Base-by-base conservation (phyloP, 2,888 invertebrate species). In the Strigamia maritima region DNA sequence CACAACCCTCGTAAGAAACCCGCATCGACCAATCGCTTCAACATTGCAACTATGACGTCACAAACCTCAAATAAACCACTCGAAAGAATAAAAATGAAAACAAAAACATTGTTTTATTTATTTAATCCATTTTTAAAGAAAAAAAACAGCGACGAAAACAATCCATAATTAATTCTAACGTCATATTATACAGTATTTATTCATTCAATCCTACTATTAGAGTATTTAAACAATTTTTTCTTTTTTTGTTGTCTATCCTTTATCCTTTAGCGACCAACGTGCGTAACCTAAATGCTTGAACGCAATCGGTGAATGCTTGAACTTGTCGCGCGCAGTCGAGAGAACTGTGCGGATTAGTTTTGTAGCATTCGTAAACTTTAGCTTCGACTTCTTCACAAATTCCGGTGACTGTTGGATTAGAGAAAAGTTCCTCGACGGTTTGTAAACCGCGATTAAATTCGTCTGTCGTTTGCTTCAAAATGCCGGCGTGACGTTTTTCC, bases 401-500 rank as follows among this genome's bases (percentile, higher is more conserved):
- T 4, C 28, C 31, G 2, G 28, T 60, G n/a, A 28, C 31, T 16
- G 31, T 65, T 8, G 78, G 78, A 28, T 65, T 54, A 19, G 22
- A 28, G 24, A 78, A 78, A 49, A 78, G 78, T 28, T 28, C 35
- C 38, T 78, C 78, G 10, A 78, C 78, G 26, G 49, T 60, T 14
- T 78, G 28, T 38, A 78, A 28, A 78, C 60, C 65, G 14, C 28
- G 26, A 24, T 78, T 78, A 40, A 78, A 78, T 78, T 78, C 78
- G 19, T 60, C 60, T n/a, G 38, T 60, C 10, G 78, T 60, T 31
- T 60, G 54, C 28, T 78, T 78, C 28, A 54, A 60, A n/a, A 78
- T 35, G 2, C 54, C 60, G 1, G 54, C 24, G 22, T 65, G 28
- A 10, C 65, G 28, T 19, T 28, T 26, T 16, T 78, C 78, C n/a